Conservation (phyloP, 2,888 invertebrate genomes). For the Melinopterus prodromus region DNA sequence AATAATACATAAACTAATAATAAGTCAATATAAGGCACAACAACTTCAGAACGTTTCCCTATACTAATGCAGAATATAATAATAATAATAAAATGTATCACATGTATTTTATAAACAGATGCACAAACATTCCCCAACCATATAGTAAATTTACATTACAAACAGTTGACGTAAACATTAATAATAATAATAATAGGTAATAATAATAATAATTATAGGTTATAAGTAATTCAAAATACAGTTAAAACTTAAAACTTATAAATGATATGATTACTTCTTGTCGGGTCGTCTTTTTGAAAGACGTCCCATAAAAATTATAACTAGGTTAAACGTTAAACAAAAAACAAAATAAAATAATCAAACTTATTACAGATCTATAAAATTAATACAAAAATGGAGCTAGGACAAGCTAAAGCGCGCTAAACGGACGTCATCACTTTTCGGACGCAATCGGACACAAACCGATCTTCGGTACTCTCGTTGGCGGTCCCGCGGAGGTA, state of each 20-base stretch:
- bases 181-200: conserved; percentile 42
- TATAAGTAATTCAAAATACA: conserved; percentile 24
- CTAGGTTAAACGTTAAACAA: conserved; percentile 36
- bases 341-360: conserved; percentile 24
- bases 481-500: conserved; percentile 51
- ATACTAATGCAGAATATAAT: background rate
- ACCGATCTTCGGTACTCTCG: conserved; percentile 61
- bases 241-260: conserved; percentile 44
- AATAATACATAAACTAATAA: conserved; percentile 18
- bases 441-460: conserved; percentile 70
- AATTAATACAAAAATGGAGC: conserved; percentile 27
- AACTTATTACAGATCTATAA: conserved; percentile 9
- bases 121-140: conserved; percentile 35
- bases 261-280: conserved; percentile 59
- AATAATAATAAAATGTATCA: background rate
- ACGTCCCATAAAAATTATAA: conserved; percentile 46
- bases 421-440: conserved; percentile 62
- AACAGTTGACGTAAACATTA: conserved; percentile 38
- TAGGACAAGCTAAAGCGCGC: conserved; percentile 6
- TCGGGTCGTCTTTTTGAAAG: conserved; percentile 30
- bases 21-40: conserved; percentile 52
- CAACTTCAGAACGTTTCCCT: conserved; percentile 50
- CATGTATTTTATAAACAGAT: conserved; percentile 28
- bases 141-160: conserved; percentile 37
- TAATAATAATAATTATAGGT: conserved; percentile 42